A percentile compares a stretch with the other conserved stretches of the same genome.
phyloP scores from a whole-genome alignment of 2,113 vertebrate species.

The Limnothrissa miodon region DNA sequence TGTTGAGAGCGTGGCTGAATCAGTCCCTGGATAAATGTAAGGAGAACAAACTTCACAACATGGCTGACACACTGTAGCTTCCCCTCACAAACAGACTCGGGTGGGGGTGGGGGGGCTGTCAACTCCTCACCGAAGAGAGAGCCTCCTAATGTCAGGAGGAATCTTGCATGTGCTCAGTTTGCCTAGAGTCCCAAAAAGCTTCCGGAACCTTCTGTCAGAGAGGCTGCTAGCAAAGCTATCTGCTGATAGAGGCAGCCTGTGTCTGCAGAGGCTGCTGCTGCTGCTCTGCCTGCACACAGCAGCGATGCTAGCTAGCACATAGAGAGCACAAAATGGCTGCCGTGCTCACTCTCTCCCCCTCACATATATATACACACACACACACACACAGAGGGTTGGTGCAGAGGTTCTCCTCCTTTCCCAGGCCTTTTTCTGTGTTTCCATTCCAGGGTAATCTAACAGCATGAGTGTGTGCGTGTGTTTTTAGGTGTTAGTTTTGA shows the following conservation, averaged over 20 bases:
- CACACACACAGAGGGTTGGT: not conserved
- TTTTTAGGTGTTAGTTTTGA: not conserved
- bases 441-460: not conserved
- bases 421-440: not conserved
- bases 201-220: not conserved
- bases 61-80: not conserved
- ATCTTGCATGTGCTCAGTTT: not conserved
- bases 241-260: not conserved
- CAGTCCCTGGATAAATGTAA: not conserved
- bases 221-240: not conserved
- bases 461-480: not conserved
- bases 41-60: not conserved
- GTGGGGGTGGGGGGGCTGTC: no score
- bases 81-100: not conserved
- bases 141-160: not conserved
- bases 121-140: not conserved
- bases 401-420: not conserved
- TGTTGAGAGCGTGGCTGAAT: not conserved
- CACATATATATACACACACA: not conserved
- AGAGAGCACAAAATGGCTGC: slow-evolving; percentile 71
- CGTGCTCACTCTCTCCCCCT: slow-evolving; percentile 41
- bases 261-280: not conserved
- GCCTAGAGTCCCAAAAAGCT: not conserved
- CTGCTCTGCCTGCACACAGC: slow-evolving; percentile 5
- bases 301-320: slow-evolving; percentile 54